A percentile compares a stretch with the other conserved stretches of the same genome.
Conservation (phyloP, 2,888 invertebrate species). For the Stenodera caucasica region DNA sequence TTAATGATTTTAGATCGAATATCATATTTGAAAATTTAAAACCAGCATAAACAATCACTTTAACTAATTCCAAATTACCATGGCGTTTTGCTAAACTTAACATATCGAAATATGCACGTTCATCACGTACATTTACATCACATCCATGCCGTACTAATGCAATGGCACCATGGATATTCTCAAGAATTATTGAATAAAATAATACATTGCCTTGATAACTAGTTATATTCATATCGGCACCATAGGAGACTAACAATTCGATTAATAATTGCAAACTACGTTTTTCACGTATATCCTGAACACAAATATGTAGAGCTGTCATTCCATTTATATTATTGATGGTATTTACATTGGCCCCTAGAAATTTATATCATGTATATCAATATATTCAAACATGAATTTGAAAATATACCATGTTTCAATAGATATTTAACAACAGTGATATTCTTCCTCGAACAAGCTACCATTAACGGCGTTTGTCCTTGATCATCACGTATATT, state of each 20-base stretch:
- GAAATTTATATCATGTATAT: conserved; percentile 33
- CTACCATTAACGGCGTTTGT: conserved; percentile 69
- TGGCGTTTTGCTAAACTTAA: conserved; percentile 60
- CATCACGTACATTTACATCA: conserved; percentile 64
- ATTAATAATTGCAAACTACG: conserved; percentile 61
- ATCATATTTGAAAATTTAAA: conserved; percentile 50
- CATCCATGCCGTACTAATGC: conserved; percentile 65
- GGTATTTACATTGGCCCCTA: conserved; percentile 50
- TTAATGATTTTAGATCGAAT: conserved; percentile 48
- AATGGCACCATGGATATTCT: conserved; percentile 58
- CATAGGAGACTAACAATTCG: conserved; percentile 48
- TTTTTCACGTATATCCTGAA: conserved; percentile 60
- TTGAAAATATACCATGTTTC: conserved; percentile 57
- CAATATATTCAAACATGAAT: conserved; percentile 3
- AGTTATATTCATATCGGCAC: conserved; percentile 49
- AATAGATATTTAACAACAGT: conserved; percentile 60
- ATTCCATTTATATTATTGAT: conserved; percentile 52
- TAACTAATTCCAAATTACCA: conserved; percentile 50
- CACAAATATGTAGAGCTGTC: conserved; percentile 64
- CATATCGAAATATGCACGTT: conserved; percentile 62
- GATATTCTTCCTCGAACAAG: conserved; percentile 54
- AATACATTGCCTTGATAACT: conserved; percentile 54
- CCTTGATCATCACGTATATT: conserved; percentile 68
- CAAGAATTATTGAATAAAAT: conserved; percentile 54
- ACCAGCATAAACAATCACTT: conserved; percentile 55